Conservation (phyloP, 2,888 invertebrate species). For the Hirtodrosophila duncani region DNA sequence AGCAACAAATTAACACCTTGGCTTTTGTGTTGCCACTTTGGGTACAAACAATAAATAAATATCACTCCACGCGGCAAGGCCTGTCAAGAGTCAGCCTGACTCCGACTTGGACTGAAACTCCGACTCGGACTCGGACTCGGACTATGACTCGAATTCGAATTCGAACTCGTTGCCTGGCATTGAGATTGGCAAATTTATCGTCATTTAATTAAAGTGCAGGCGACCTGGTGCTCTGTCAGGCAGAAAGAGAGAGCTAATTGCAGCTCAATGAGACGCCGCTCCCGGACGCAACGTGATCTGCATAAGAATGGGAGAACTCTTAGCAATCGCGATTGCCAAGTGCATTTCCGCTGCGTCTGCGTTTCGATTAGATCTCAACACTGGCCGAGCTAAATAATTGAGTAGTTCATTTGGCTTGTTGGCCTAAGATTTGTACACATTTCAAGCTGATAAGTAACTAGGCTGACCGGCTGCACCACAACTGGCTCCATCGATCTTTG, state of each 20-base stretch:
- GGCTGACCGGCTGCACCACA: conserved; percentile 30
- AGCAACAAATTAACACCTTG: conserved; percentile 76
- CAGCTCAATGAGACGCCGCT: conserved; percentile 38
- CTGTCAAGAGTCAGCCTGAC: conserved; percentile 52
- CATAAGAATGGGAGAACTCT: conserved; percentile 12
- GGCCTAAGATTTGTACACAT: conserved; percentile 48
- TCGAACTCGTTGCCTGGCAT: conserved; percentile 27
- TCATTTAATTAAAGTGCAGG: conserved; percentile 78
- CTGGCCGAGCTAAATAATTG: conserved; percentile 49
- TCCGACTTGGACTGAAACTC: background rate
- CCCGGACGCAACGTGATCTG: conserved; percentile 18
- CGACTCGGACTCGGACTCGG: background rate
- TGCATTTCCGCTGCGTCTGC: conserved; percentile 34
- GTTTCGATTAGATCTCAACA: conserved; percentile 35
- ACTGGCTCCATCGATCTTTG: conserved; percentile 14
- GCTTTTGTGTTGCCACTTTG: conserved; percentile 71
- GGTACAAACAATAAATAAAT: conserved; percentile 76
- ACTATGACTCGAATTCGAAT: conserved; percentile 11
- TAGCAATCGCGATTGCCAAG: conserved; percentile 11
- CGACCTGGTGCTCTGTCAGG: conserved; percentile 66
- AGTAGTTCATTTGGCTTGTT: conserved; percentile 48
- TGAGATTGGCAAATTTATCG: conserved; percentile 75
- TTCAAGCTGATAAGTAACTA: conserved; percentile 38
- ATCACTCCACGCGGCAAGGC: conserved; percentile 58
- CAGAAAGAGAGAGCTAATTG: conserved; percentile 55